Percentiles rank a stretch among this genome's conserved stretches.
Evolutionary conservation across 2,113 vertebrate genomes (phyloP).

Genomic region (Bettongia penicillata): DNA sequence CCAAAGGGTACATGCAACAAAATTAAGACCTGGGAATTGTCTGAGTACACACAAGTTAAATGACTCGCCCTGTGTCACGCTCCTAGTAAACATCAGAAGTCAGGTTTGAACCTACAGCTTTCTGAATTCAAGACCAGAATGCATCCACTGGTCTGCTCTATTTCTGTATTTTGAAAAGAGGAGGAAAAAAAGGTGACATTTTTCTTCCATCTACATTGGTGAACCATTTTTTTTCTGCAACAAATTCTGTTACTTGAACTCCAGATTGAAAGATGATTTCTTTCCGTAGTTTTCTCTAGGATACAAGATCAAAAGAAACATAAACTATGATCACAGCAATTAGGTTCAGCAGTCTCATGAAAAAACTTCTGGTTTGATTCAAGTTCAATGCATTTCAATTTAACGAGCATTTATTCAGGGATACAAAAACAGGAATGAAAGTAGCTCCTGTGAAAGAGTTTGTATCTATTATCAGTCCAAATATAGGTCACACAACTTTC

Average conservation of each 20-base stretch:
- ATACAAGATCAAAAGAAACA: conserved; percentile 12
- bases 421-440: neutral
- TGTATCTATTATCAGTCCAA: neutral
- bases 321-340: conserved; percentile 4
- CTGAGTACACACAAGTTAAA: neutral
- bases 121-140: neutral
- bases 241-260: neutral
- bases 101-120: neutral
- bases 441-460: neutral
- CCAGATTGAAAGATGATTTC: neutral
- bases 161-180: neutral
- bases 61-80: neutral
- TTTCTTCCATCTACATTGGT: neutral
- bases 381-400: neutral
- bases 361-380: conserved; percentile 31
- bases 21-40: neutral
- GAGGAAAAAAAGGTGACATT: neutral
- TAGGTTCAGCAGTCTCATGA: neutral
- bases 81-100: neutral
- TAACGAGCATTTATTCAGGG: neutral
- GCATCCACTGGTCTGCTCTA: neutral
- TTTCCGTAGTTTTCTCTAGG: neutral
- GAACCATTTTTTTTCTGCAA: conserved; percentile 1
- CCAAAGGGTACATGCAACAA: neutral
- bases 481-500: neutral